Base-by-base conservation (phyloP, 2,888 invertebrate species). In the Pseudanteris insignis region DNA sequence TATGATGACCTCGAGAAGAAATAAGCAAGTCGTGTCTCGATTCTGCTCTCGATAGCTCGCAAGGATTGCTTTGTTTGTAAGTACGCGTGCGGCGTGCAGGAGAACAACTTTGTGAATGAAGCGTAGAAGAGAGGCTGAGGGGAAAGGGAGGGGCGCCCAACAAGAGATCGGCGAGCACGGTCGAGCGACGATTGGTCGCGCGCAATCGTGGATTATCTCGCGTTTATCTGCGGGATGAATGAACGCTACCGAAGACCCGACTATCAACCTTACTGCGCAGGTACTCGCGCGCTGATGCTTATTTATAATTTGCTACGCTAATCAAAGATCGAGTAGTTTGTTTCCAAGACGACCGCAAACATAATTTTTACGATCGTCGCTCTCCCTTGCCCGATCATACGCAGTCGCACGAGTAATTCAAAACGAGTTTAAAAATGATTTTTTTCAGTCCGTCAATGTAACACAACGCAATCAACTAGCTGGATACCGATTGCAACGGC, bases 191-290 rank as follows among this genome's bases (percentile, higher is more conserved):
- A n/a, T n/a, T n/a, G n/a, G n/a, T n/a, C n/a, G 55, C 67, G 63
- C 67, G 66, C 68, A 67, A 70, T 67, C 66, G 67, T 67, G 68
- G 65, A 71, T 71, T 70, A 72, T 68, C 67, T 66, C 44, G 37
- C 61, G 64, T 62, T 70, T 65, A 69, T 71, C 67, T 64, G 47
- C 50, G 54, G 68, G 67, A 71, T 70, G 73, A 72, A 73, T 70
- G 74, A 70, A 70, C 64, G 69, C 55, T 43, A 13, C 40, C 43
- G 32, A 61, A 46, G 51, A 58, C 51, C 47, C 30, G 43, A 50
- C 37, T 28, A 18, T 13, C 14, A 43, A 51, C 40, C 51, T 25
- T n/a, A n/a, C n/a, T 21, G 21, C 21, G 21, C 21, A n/a, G n/a
- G n/a, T n/a, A 7, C 21, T 21, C 21, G 21, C 21, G 21, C 21